phyloP scores from a whole-genome alignment of 2,113 vertebrate species.

The Centrocercus urophasianus region DNA sequence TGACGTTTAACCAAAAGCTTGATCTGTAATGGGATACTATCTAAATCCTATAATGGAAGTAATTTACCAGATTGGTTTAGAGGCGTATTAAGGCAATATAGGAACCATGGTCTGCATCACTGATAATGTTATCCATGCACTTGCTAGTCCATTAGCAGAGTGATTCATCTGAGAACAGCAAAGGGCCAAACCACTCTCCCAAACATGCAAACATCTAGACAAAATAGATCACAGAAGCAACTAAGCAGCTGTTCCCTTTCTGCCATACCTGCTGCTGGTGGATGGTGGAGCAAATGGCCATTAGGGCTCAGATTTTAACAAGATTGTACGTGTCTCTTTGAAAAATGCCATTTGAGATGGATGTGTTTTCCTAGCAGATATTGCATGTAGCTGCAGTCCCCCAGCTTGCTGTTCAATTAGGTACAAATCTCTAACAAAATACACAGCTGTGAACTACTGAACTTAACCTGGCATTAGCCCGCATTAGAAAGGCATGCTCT shows the following conservation, averaged over 20 bases:
- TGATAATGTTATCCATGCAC: slow-evolving; percentile 67
- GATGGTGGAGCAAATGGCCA: neutral
- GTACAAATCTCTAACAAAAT: neutral
- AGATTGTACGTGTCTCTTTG: slow-evolving; percentile 29
- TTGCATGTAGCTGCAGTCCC: neutral
- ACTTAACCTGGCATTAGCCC: slow-evolving; percentile 47
- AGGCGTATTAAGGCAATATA: slow-evolving; percentile 62
- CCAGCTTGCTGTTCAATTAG: neutral
- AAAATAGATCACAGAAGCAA: slow-evolving; percentile 49
- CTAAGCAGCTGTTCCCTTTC: slow-evolving; percentile 18
- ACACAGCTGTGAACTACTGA: slow-evolving; percentile 12
- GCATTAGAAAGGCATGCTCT: slow-evolving; percentile 31
- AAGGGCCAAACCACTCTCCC: slow-evolving; percentile 15
- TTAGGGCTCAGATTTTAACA: slow-evolving; percentile 10
- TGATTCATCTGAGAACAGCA: slow-evolving; percentile 66
- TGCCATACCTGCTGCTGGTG: slow-evolving; percentile 8
- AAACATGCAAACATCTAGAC: slow-evolving; percentile 26
- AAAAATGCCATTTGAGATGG: slow-evolving; percentile 19
- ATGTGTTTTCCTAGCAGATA: neutral
- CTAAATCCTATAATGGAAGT: slow-evolving; percentile 64
- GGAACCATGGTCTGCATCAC: slow-evolving; percentile 51
- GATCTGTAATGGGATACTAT: slow-evolving; percentile 64
- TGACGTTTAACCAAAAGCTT: slow-evolving; percentile 73
- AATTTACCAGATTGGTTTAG: slow-evolving; percentile 74
- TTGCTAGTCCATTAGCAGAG: slow-evolving; percentile 75